phyloP scores from a whole-genome alignment of 2,113 vertebrate species.

The Probosciger aterrimus region DNA sequence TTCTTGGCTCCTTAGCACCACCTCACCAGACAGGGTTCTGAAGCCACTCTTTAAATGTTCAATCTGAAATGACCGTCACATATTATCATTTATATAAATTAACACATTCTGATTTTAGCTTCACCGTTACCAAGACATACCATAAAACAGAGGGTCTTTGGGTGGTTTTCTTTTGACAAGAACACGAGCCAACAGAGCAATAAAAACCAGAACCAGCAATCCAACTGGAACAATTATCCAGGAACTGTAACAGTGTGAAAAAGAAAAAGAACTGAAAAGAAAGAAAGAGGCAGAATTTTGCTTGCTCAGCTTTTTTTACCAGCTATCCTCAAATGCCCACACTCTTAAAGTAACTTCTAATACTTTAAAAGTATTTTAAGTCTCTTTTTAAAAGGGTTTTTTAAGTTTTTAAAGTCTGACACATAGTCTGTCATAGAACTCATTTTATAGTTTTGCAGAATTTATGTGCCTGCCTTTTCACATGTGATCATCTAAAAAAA shows the following conservation, averaged over 20 bases:
- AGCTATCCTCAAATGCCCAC: neutral
- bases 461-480: conserved; percentile 2
- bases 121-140: conserved; percentile 63
- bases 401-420: neutral
- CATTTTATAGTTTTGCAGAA: neutral
- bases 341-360: neutral
- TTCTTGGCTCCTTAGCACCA: neutral
- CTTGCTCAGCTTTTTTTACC: neutral
- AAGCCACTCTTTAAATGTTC: neutral
- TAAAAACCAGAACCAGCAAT: conserved; percentile 76
- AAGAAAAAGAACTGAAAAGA: neutral
- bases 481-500: neutral
- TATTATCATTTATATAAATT: neutral
- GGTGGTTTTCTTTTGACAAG: conserved; percentile 86
- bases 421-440: neutral
- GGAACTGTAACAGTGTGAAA: conserved; percentile 67
- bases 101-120: neutral
- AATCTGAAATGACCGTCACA: neutral
- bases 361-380: neutral
- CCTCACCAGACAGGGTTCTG: neutral
- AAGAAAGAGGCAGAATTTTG: neutral
- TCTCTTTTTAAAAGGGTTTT: neutral
- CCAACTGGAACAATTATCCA: conserved; percentile 80
- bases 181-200: conserved; percentile 74
- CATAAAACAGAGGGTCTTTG: conserved; percentile 88